Base-by-base conservation (phyloP, 1,140 invertebrate species). In the Colletes gigas region DNA sequence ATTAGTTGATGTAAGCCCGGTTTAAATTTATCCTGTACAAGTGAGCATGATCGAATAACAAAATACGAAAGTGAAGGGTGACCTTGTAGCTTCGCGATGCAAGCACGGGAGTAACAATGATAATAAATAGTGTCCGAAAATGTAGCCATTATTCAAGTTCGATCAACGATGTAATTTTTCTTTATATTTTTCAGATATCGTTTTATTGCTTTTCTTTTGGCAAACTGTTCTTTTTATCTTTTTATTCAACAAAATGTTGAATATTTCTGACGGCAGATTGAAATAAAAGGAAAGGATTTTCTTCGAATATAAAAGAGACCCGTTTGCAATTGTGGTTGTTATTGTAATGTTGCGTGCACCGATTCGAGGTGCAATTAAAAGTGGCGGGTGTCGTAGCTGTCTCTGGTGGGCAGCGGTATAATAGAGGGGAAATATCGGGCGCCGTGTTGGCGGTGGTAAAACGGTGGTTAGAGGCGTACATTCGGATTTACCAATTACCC, bases 31-130 rank as follows among this genome's bases (percentile, higher is more conserved):
- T 60, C 1, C n/a, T 8, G 8, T 44, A 17, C 12, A 52, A 66
- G 39, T 57, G 69, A 78, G 39, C 10, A 55, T 47, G 14, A 60
- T n/a, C 3, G 50, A 44, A 54, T 19, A 65, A 72, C 50, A 72
- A 39, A 66, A 79, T 79, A 66, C 60, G 19, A 73, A 73, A 79
- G 77, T 47, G 69, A 73, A 65, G 60, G 77, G 69, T 55, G 57
- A 70, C 66, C 55, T 78, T 74, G 39, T 3, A 30, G 7, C 9
- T 39, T 77, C 66, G 30, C 12, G 66, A 14, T 50, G 15, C 44
- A 69, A 68, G 60, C 7, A 63, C 3, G 9, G 19, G 39, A 21
- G 19, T 9, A 17, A 73, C 15, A 68, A n/a, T 50, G 50, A 19
- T 71, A 15, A 21, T 15, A 15, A 54, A 62, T 14, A 62, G 8